Evolutionary conservation across 2,797 vertebrate species (phyloP).

Genomic region (Eurystomus glaucurus): DNA sequence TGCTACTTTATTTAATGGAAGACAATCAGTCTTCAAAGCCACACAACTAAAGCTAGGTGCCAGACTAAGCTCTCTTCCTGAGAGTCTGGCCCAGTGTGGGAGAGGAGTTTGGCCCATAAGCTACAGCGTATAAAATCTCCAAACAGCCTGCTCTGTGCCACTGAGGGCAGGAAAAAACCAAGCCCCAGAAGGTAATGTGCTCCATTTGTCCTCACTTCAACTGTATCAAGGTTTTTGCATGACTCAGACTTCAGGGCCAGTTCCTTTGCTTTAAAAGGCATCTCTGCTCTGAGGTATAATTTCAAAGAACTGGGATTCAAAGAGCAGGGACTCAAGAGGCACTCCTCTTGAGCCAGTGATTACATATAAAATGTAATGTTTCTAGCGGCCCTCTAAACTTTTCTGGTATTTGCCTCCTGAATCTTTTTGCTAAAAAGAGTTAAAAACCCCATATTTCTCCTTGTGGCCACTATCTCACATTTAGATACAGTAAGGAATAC

Average conservation of each 20-base stretch:
- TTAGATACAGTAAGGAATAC: neutral
- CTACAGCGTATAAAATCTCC: accelerated
- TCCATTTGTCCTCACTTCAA: neutral
- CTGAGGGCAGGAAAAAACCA: neutral
- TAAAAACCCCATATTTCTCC: neutral
- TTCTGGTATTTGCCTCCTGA: neutral
- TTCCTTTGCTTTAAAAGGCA: conserved; percentile 27
- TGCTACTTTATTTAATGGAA: neutral
- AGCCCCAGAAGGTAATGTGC: neutral
- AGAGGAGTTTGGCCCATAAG: neutral
- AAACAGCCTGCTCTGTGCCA: neutral
- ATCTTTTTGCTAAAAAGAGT: neutral
- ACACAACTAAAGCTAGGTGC: neutral
- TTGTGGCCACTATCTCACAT: neutral
- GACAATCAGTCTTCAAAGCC: neutral
- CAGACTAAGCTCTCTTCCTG: neutral
- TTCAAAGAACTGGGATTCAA: neutral
- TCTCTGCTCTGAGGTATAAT: neutral
- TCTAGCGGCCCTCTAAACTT: neutral
- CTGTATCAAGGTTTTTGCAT: neutral
- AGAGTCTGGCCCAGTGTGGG: neutral
- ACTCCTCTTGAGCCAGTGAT: neutral
- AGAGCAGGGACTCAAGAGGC: neutral
- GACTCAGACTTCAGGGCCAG: neutral
- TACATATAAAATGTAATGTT: neutral